Base-by-base conservation (phyloP, 1,140 invertebrate species). In the Rhynchophorus ferrugineus region DNA sequence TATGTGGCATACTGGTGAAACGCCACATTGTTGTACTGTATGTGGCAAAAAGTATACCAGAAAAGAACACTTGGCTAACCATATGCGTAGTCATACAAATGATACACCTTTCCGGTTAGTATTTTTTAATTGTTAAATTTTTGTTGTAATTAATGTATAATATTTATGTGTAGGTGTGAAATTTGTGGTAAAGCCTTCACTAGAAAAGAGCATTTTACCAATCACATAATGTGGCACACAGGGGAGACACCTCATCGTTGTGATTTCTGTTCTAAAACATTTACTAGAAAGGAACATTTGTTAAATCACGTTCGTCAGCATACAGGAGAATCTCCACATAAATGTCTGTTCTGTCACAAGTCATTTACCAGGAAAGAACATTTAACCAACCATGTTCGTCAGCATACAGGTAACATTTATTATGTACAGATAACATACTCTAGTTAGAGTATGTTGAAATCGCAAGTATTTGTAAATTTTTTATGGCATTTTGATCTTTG, bases 101-200 rank as follows among this genome's bases (percentile, higher is more conserved):
- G 73, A 74, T 62, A 74, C 74, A 45, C 66, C 66, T 9, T 70
- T 70, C 49, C 53, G 64, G 56, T 57, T 34, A 49, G 48, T 14
- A 45, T 33, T 14, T 20, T 1, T 2, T 43, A 43, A 9, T 17
- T 17, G 17, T 19, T 17, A 43, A n/a, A n/a, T n/a, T n/a, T n/a
- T n/a, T 43, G 3, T 13, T 6, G 6, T 13, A 5, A 41, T 13
- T 41, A 41, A 18, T 6, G 9, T 8, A 8, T 13, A 5, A 18
- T 22, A 17, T 49, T 49, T 19, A 0, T 33, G 47, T 84, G 83
- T 70, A 77, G 82, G 60, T 89, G 85, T 71, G 83, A 87, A 69
- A 83, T 87, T 68, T 93, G 89, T 71, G 83, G 83, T 66, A 91
- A 91, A 74, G 84, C 84, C 35, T 92, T 92, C 70, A 89, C 87